Percentiles rank a stretch among this genome's conserved stretches.
Evolutionary conservation across 2,797 vertebrate genomes (phyloP).

Genomic region (Cynodonichthys magdalenae): DNA sequence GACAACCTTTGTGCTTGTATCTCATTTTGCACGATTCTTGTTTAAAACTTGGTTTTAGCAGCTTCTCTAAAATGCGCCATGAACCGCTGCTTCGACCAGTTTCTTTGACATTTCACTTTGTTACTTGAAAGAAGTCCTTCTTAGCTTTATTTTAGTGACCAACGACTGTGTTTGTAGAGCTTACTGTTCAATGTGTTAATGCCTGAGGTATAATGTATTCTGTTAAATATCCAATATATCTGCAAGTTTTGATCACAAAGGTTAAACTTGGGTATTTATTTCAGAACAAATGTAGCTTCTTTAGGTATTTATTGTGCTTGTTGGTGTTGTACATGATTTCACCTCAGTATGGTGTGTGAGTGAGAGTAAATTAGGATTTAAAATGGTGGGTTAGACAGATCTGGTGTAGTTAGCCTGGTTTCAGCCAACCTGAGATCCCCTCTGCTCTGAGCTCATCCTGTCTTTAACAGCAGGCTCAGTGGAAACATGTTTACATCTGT

Average conservation of each 20-base stretch:
- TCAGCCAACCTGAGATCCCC: neutral
- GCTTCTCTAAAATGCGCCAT: conserved; percentile 5
- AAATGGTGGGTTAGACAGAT: conserved; percentile 16
- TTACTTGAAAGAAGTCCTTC: conserved; percentile 60
- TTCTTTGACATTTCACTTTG: conserved; percentile 29
- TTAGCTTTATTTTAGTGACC: conserved; percentile 71
- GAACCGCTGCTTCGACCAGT: conserved; percentile 24
- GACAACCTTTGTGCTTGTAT: too few relatives aligned
- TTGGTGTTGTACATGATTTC: conserved; percentile 11
- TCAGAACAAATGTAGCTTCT: conserved; percentile 43
- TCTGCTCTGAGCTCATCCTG: too few relatives aligned
- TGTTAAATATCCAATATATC: conserved; percentile 8
- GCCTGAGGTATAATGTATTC: conserved; percentile 27
- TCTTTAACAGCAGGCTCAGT: too few relatives aligned
- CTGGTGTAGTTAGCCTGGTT: neutral
- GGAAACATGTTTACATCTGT: conserved; percentile 4
- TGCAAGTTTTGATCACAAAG: conserved; percentile 19
- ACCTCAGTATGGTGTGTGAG: conserved; percentile 7
- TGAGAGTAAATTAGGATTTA: conserved; percentile 14
- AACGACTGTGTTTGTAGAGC: conserved; percentile 77
- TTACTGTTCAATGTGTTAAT: conserved; percentile 23
- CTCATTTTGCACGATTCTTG: too few relatives aligned
- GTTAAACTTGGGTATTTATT: conserved; percentile 12
- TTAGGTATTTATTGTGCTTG: conserved; percentile 24
- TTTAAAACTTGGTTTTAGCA: too few relatives aligned